phyloP scores from a whole-genome alignment of 2,888 invertebrate genomes.

The Diarsia dahlii region DNA sequence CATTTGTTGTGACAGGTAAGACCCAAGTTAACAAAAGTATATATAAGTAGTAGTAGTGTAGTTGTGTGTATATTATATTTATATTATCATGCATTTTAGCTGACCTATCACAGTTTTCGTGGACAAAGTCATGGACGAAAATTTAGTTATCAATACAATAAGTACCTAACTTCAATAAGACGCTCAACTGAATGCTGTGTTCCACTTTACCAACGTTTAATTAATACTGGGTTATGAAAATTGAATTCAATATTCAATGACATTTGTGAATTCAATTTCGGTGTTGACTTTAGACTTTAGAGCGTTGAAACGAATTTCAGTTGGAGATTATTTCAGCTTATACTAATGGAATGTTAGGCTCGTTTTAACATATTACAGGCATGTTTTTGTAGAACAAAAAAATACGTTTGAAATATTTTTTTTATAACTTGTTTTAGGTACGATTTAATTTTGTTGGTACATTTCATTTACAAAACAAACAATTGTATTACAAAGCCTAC shows the following conservation, averaged over 20 bases:
- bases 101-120: no score
- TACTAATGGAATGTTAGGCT: neutral
- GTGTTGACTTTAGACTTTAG: constrained; percentile 39
- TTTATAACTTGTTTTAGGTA: constrained; percentile 21
- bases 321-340: constrained; percentile 18
- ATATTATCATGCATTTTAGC: no score
- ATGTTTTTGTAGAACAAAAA: constrained; percentile 24
- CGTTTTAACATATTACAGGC: neutral
- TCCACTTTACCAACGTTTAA: constrained; percentile 43
- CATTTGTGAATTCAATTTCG: constrained; percentile 52
- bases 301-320: constrained; percentile 21
- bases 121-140: no score
- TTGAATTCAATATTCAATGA: constrained; percentile 56
- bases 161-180: constrained; percentile 73
- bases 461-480: constrained; percentile 25
- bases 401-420: constrained; percentile 4
- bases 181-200: constrained; percentile 54
- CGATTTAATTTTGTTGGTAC: constrained; percentile 17
- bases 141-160: constrained; percentile 70
- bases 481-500: constrained; percentile 1
- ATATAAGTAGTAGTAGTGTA: no score
- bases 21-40: no score
- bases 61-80: no score
- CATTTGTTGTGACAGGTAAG: no score
- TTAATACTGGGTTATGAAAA: constrained; percentile 53